Conservation (phyloP, 2,797 vertebrate genomes). For the Epinephelus awoara region DNA sequence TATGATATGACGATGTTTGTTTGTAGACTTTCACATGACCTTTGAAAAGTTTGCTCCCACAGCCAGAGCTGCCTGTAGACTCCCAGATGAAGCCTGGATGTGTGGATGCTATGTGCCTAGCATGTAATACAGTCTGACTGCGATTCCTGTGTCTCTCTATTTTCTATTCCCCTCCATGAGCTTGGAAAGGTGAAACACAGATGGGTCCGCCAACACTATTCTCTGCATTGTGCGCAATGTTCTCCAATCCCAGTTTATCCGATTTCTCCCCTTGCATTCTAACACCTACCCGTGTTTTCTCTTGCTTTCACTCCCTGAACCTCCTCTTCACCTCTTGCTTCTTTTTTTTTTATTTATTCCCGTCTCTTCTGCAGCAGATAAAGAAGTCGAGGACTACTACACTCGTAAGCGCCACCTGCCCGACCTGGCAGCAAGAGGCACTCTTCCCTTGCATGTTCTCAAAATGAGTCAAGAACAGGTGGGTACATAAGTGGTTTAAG, state of each 20-base stretch:
- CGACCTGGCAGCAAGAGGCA: slow-evolving; percentile 94
- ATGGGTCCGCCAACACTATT: slow-evolving; percentile 47
- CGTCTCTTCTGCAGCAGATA: slow-evolving; percentile 89
- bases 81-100: slow-evolving; percentile 69
- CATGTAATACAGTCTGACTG: slow-evolving; percentile 72
- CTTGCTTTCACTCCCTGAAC: slow-evolving; percentile 26
- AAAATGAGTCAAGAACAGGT: slow-evolving; percentile 92
- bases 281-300: slow-evolving; percentile 38
- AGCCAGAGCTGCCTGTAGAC: slow-evolving; percentile 69
- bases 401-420: slow-evolving; percentile 95
- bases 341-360: slow-evolving; percentile 16
- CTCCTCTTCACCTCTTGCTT: slow-evolving; percentile 46
- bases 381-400: slow-evolving; percentile 98
- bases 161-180: slow-evolving; percentile 69
- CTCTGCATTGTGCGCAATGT: slow-evolving; percentile 59
- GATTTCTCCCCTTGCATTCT: slow-evolving; percentile 45
- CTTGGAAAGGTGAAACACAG: slow-evolving; percentile 65
- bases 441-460: slow-evolving; percentile 97
- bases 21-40: slow-evolving; percentile 69
- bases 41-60: slow-evolving; percentile 73
- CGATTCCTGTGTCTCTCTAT: slow-evolving; percentile 42
- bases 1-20: slow-evolving; percentile 56
- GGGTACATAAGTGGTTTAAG: slow-evolving; percentile 48
- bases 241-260: slow-evolving; percentile 49
- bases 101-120: slow-evolving; percentile 72